phyloP scores from a whole-genome alignment of 30 jellyfish, hydroid and myxozoan genomes.

The Chironex yamaguchii region DNA sequence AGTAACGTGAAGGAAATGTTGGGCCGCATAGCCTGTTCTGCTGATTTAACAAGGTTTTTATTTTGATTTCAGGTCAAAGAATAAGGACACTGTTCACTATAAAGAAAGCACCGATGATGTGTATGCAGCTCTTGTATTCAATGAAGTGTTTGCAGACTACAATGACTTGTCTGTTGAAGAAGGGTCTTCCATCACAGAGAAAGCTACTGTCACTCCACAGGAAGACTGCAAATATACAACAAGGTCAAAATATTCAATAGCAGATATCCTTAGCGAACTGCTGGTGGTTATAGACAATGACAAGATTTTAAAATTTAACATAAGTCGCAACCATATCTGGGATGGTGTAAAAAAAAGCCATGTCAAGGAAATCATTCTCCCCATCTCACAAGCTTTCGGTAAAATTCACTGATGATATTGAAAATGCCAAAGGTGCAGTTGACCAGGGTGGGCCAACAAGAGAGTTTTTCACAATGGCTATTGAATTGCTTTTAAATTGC shows the following conservation, averaged over 20 bases:
- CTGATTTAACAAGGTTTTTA: slow-evolving; percentile 15
- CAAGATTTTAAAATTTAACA: slow-evolving; percentile 51
- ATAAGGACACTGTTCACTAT: slow-evolving; percentile 34
- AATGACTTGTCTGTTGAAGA: slow-evolving; percentile 53
- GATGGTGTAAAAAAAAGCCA: slow-evolving; percentile 62
- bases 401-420: slow-evolving; percentile 61
- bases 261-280: slow-evolving; percentile 61
- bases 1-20: background rate
- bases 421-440: slow-evolving; percentile 55
- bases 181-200: slow-evolving; percentile 62
- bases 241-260: slow-evolving; percentile 24
- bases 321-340: slow-evolving; percentile 65
- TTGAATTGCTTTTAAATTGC: slow-evolving; percentile 55
- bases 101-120: slow-evolving; percentile 53
- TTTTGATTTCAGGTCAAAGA: slow-evolving; percentile 19
- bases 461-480: slow-evolving; percentile 62
- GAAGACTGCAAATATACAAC: slow-evolving; percentile 38
- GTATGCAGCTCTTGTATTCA: slow-evolving; percentile 57
- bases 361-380: slow-evolving; percentile 60
- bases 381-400: slow-evolving; percentile 65
- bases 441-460: slow-evolving; percentile 65
- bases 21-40: slow-evolving; percentile 39
- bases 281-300: slow-evolving; percentile 42
- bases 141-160: slow-evolving; percentile 57
- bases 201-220: slow-evolving; percentile 32